Evolutionary conservation across 1,140 invertebrate species (phyloP).

Genomic region (Drosophila kepulauana): DNA sequence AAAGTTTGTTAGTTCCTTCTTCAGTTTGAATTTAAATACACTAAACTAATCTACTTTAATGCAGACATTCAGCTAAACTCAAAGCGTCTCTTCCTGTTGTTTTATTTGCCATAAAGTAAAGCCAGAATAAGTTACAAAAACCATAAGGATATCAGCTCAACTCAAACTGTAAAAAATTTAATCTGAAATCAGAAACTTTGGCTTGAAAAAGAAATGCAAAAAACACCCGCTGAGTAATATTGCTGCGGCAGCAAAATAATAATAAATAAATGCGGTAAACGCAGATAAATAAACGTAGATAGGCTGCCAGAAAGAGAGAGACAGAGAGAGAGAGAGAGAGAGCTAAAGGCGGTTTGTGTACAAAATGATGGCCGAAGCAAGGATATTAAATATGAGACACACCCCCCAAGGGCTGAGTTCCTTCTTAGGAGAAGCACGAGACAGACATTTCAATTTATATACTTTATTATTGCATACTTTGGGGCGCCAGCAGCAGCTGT

Average conservation of each 20-base stretch:
- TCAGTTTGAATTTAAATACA: too few species aligned
- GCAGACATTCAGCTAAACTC: background rate
- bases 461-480: conserved; percentile 55
- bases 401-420: background rate
- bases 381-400: conserved; percentile 32
- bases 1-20: too few species aligned
- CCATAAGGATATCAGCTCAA: background rate
- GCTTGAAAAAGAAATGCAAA: background rate
- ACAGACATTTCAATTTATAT: conserved; percentile 7
- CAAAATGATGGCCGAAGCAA: background rate
- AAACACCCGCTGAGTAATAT: background rate
- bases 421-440: too few species aligned
- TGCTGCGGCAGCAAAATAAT: background rate
- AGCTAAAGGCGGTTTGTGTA: background rate
- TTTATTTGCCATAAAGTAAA: background rate
- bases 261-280: background rate
- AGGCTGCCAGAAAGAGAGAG: background rate
- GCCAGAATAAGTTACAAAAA: background rate
- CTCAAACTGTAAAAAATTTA: background rate
- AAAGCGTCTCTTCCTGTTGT: too few species aligned
- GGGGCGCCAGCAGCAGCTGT: conserved; percentile 54
- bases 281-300: conserved; percentile 1
- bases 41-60: too few species aligned
- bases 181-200: background rate
- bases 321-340: too few species aligned